Evolutionary conservation across 2,113 vertebrate genomes (phyloP).

Genomic region (Chloroceryle aenea): DNA sequence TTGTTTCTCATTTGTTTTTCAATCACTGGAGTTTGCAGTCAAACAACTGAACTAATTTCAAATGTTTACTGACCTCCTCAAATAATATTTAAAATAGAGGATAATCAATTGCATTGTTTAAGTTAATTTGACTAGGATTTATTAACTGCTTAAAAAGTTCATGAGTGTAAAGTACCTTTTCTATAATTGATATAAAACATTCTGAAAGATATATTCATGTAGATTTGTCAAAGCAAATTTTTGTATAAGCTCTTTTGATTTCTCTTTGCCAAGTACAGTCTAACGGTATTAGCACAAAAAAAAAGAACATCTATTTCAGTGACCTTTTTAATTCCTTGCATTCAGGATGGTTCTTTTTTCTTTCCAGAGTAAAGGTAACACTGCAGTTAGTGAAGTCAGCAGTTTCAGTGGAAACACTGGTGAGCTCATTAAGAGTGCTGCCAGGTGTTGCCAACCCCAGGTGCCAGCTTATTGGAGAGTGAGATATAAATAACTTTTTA

Average conservation of each 20-base stretch:
- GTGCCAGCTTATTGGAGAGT: constrained; percentile 59
- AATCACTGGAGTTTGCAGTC: neutral
- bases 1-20: neutral
- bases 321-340: constrained; percentile 65
- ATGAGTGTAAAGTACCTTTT: neutral
- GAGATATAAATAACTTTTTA: constrained; percentile 62
- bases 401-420: constrained; percentile 53
- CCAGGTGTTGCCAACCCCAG: constrained; percentile 69
- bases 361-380: constrained; percentile 15
- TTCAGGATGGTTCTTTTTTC: constrained; percentile 29
- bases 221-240: neutral
- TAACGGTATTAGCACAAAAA: constrained; percentile 46
- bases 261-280: constrained; percentile 3
- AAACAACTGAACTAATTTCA: neutral
- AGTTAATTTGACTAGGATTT: neutral
- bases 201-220: constrained; percentile 4
- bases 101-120: neutral
- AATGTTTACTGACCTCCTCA: neutral
- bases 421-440: constrained; percentile 72
- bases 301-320: constrained; percentile 56
- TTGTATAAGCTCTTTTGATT: neutral
- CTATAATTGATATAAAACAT: neutral
- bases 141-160: constrained; percentile 39
- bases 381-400: constrained; percentile 64
- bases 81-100: neutral